phyloP scores from a whole-genome alignment of 2,113 vertebrate species.

The Ornithorhynchus anatinus region DNA sequence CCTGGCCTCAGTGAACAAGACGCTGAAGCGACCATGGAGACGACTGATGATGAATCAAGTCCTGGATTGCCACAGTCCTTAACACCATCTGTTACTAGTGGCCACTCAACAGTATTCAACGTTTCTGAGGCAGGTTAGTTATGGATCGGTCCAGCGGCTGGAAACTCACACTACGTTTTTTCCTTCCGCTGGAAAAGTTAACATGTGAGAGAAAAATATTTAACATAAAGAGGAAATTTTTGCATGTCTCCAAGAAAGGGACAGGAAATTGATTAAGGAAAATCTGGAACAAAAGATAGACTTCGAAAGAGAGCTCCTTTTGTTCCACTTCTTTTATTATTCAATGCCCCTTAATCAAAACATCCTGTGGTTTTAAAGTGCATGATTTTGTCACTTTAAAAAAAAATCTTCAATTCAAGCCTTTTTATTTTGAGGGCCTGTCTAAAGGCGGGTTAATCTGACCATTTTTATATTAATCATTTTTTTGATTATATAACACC shows the following conservation, averaged over 20 bases:
- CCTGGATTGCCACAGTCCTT: conserved; percentile 71
- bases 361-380: not conserved
- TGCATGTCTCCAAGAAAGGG: not conserved
- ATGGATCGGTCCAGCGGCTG: conserved; percentile 44
- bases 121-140: conserved; percentile 82
- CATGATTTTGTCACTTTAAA: not conserved
- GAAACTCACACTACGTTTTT: conserved; percentile 36
- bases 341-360: not conserved
- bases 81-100: conserved; percentile 66
- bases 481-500: conserved; percentile 6
- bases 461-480: not conserved
- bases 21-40: conserved; percentile 76
- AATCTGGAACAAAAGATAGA: not conserved
- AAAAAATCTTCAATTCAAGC: not conserved
- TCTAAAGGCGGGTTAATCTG: not conserved
- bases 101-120: conserved; percentile 71
- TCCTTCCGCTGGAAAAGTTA: conserved; percentile 30
- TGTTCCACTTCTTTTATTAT: not conserved
- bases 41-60: conserved; percentile 82
- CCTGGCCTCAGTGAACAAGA: conserved; percentile 82
- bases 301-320: conserved; percentile 5
- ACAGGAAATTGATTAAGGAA: conserved; percentile 9
- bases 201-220: conserved; percentile 34
- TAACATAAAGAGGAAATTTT: not conserved
- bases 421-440: not conserved